These are phyloP conservation scores for Nephrocerus scutellatus DNA, from an alignment of 2,888 invertebrate species.

Conservation along the genomic window DNA sequence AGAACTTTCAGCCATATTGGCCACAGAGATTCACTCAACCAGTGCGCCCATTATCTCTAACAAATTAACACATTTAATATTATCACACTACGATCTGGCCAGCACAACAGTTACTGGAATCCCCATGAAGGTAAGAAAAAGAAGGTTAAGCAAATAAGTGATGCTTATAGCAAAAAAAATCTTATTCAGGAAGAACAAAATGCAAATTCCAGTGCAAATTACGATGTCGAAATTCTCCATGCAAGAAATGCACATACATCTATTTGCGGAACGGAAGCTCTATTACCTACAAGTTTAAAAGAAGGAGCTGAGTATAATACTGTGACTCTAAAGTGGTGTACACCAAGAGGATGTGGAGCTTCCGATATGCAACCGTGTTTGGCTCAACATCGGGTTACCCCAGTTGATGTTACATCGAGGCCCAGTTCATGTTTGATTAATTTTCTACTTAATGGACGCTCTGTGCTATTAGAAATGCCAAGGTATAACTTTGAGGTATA, in stretches of 20 bases:
- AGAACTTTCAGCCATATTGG: slow-evolving; percentile 66
- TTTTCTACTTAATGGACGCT: slow-evolving; percentile 91
- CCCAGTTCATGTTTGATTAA: slow-evolving; percentile 96
- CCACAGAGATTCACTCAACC: slow-evolving; percentile 74
- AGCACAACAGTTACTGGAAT: slow-evolving; percentile 97
- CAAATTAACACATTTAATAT: slow-evolving; percentile 66
- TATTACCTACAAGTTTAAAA: slow-evolving; percentile 54
- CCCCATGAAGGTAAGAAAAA: slow-evolving; percentile 86
- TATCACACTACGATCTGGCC: slow-evolving; percentile 83
- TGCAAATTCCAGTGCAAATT: slow-evolving; percentile 95
- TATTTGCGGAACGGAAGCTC: slow-evolving; percentile 61
- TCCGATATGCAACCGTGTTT: slow-evolving; percentile 76
- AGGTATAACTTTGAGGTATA: slow-evolving; percentile 41
- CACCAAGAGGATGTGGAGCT: slow-evolving; percentile 80
- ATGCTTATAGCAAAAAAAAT: background rate
- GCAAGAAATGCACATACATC: slow-evolving; percentile 78
- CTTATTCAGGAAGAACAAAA: slow-evolving; percentile 78
- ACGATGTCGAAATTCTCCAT: slow-evolving; percentile 96
- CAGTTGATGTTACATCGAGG: slow-evolving; percentile 92
- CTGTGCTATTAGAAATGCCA: slow-evolving; percentile 85
- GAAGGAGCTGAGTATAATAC: slow-evolving; percentile 74
- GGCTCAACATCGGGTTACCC: slow-evolving; percentile 84
- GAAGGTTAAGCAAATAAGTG: background rate
- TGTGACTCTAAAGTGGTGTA: slow-evolving; percentile 91
- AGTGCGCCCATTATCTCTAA: slow-evolving; percentile 67